Evolutionary conservation across 2,797 vertebrate genomes (phyloP), one percentile per base, ranked within the genome.

Genomic region (Halcyon leucocephala): DNA sequence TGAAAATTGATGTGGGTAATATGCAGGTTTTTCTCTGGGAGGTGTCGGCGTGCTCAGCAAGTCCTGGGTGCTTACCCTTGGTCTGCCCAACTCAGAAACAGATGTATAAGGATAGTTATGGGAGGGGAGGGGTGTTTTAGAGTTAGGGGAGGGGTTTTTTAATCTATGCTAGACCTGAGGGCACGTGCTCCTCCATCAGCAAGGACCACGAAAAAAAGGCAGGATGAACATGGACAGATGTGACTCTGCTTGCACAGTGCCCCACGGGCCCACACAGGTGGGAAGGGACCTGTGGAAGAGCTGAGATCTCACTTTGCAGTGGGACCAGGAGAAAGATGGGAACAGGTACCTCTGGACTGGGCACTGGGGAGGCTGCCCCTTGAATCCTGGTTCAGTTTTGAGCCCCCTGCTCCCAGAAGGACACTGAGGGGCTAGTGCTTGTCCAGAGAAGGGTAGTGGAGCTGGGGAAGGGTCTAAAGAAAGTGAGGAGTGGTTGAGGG

Each of bases 251-350:
- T 2, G 22, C 3, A 9, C 12, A 5, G 1, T 3, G 2, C 14
- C 31, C 49, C 2, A 1, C 1, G 7, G n/a, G 25, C 18, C 4
- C 10, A 48, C 77, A 11, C 2, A 25, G 48, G 35, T 28, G 10
- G 73, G 79, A 33, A 37, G 9, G 52, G 22, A 61, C 20, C 41
- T 18, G 26, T 0, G 0, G 29, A 31, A 44, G 52, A 52, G 37
- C 57, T 2, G 6, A 49, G 55, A 14, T 28, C 25, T 26, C 0
- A 0, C 55, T 73, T 12, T 44, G n/a, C 71, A 8, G 17, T 25
- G 0, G 0, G 31, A 39, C 17, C 31, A 19, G 64, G 41, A 12
- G 25, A 17, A 65, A 41, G 17, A 35, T 1, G 29, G 51, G 26
- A 61, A 35, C 6, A 55, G 16, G 54, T 20, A n/a, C 54, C 31